Evolutionary conservation across 2,888 invertebrate genomes (phyloP).

Genomic region (Drosophila melanocephala): DNA sequence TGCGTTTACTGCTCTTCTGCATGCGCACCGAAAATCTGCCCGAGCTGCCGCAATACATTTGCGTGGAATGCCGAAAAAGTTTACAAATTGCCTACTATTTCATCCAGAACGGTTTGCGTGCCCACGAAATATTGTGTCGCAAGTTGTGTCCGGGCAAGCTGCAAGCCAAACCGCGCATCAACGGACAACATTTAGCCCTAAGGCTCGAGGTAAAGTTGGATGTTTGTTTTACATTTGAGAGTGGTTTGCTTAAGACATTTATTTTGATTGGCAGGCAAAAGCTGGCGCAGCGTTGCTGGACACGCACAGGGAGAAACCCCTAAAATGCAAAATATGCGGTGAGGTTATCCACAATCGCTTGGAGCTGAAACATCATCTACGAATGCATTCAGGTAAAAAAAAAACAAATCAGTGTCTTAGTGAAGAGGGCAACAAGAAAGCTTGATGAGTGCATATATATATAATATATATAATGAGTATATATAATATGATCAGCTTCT

Average conservation of each 20-base stretch:
- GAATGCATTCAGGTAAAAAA: conserved; percentile 74
- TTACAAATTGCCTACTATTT: conserved; percentile 79
- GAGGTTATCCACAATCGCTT: conserved; percentile 67
- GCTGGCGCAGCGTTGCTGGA: background rate
- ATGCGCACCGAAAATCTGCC: conserved; percentile 66
- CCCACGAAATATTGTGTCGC: conserved; percentile 77
- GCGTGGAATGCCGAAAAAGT: conserved; percentile 74
- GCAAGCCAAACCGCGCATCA: conserved; percentile 15
- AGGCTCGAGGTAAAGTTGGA: conserved; percentile 28
- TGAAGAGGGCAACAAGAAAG: background rate
- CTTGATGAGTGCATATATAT: background rate
- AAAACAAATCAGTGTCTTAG: background rate
- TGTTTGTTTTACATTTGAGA: background rate
- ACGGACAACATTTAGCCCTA: conserved; percentile 33
- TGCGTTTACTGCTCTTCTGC: conserved; percentile 75
- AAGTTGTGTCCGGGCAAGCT: conserved; percentile 54
- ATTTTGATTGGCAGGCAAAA: conserved; percentile 19
- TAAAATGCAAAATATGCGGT: conserved; percentile 79
- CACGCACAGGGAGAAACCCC: conserved; percentile 9
- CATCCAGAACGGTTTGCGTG: conserved; percentile 73
- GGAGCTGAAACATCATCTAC: conserved; percentile 78
- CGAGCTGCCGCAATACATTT: conserved; percentile 75
- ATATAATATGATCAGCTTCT: background rate
- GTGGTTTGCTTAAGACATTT: background rate
- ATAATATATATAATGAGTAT: background rate